Evolutionary conservation across 2,888 invertebrate species (phyloP).

Genomic region (Siphlonurus alternatus): DNA sequence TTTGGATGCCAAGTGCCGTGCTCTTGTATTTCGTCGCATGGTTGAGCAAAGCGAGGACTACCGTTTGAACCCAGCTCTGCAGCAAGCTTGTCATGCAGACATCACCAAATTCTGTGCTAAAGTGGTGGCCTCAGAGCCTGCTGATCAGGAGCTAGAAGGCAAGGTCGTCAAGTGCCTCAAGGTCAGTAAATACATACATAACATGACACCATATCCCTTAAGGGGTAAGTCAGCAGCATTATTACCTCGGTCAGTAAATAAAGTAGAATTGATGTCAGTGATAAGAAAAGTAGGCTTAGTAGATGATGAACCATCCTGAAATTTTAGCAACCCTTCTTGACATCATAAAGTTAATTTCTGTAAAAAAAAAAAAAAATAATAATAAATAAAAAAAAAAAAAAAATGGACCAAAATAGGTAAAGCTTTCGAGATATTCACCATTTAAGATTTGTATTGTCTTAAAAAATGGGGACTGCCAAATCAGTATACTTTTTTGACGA

Average conservation of each 20-base stretch:
- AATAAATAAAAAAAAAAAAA: too few relatives aligned
- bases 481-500: too few relatives aligned
- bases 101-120: conserved; percentile 54
- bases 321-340: background rate
- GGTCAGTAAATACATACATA: conserved; percentile 15
- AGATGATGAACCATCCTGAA: too few relatives aligned
- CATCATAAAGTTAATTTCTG: too few relatives aligned
- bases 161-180: conserved; percentile 72
- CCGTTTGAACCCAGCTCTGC: conserved; percentile 70
- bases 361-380: background rate
- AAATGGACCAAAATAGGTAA: too few relatives aligned
- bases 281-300: too few relatives aligned
- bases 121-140: conserved; percentile 24
- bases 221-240: too few relatives aligned
- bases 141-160: conserved; percentile 62
- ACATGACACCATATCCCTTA: too few relatives aligned
- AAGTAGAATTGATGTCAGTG: background rate
- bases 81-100: conserved; percentile 63
- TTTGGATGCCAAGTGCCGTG: conserved; percentile 70
- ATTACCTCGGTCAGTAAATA: too few relatives aligned
- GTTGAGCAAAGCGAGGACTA: conserved; percentile 82
- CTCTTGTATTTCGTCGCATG: conserved; percentile 72
- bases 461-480: too few relatives aligned
- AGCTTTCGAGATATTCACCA: too few relatives aligned
- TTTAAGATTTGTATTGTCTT: too few relatives aligned